phyloP scores from a whole-genome alignment of 2,888 invertebrate genomes.

The Micoletzkya japonica region DNA sequence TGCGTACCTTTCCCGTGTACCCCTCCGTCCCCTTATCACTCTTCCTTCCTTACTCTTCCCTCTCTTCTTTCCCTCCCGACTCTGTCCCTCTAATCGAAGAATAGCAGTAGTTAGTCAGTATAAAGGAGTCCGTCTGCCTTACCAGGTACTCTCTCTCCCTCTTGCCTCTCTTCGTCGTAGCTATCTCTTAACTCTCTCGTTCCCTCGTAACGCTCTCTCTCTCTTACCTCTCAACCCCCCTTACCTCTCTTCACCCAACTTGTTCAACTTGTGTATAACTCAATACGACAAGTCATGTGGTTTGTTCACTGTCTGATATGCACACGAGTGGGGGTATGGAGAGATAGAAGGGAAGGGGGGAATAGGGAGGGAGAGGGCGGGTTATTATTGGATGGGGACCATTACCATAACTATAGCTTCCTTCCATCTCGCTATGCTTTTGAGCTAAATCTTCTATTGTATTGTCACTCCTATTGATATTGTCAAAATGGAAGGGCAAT shows the following conservation, averaged over 20 bases:
- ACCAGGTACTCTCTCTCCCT: background rate
- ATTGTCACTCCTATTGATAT: no score
- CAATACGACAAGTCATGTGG: no score
- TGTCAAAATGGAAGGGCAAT: no score
- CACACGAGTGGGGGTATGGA: background rate
- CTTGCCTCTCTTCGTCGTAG: background rate
- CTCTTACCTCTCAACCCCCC: background rate
- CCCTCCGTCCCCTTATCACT: background rate
- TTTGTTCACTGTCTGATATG: no score
- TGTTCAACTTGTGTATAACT: no score
- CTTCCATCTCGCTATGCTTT: no score
- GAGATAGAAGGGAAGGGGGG: background rate
- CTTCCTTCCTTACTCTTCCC: background rate
- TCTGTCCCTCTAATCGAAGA: background rate
- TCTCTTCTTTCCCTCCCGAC: background rate
- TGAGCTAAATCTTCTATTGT: no score
- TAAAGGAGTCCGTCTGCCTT: background rate
- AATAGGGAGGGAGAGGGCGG: background rate
- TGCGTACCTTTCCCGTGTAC: no score
- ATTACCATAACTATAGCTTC: no score
- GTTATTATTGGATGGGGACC: background rate
- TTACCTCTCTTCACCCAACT: background rate
- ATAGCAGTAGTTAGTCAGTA: background rate
- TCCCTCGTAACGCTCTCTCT: background rate
- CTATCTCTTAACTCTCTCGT: background rate